A percentile compares a stretch with the other conserved stretches of the same genome.
These are phyloP conservation scores for Phalera bucephala DNA, from an alignment of 2,888 invertebrate species.

Conservation along the genomic window DNA sequence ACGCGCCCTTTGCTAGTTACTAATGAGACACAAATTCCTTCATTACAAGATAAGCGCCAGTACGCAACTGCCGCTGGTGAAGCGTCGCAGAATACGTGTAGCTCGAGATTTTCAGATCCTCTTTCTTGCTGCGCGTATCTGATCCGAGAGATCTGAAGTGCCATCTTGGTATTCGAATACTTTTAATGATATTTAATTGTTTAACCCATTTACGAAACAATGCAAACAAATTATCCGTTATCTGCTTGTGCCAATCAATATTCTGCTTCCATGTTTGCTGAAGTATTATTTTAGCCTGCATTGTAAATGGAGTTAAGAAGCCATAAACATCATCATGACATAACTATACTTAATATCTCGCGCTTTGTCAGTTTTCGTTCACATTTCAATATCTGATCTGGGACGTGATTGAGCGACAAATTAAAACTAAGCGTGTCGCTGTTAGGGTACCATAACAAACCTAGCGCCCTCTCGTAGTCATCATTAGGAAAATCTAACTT, in stretches of 20 bases:
- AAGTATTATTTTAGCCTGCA: slow-evolving; percentile 14
- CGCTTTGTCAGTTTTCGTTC: slow-evolving; percentile 10
- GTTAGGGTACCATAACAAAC: not conserved
- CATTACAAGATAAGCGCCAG: not conserved
- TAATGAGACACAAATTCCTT: slow-evolving; percentile 1
- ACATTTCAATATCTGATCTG: not conserved
- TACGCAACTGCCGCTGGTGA: slow-evolving; percentile 3
- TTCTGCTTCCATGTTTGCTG: slow-evolving; percentile 12
- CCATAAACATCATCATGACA: slow-evolving; percentile 18
- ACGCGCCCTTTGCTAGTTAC: slow-evolving; percentile 8
- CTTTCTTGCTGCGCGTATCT: too few species aligned
- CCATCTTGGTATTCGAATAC: slow-evolving; percentile 7
- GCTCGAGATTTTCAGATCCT: too few species aligned
- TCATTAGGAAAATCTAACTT: not conserved
- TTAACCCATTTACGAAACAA: slow-evolving; percentile 2
- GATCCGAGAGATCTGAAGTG: not conserved
- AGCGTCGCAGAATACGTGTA: slow-evolving; percentile 10
- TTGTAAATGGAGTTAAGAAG: slow-evolving; percentile 12
- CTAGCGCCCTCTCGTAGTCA: not conserved
- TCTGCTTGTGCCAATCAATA: slow-evolving; percentile 14
- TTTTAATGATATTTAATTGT: not conserved
- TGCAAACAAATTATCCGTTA: not conserved
- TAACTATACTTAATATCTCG: slow-evolving; percentile 7
- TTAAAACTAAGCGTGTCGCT: not conserved
- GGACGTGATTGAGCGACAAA: not conserved